Evolutionary conservation across 35 echinoderm and acorn worm species (phyloP).

Genomic region (Lytechinus pictus): DNA sequence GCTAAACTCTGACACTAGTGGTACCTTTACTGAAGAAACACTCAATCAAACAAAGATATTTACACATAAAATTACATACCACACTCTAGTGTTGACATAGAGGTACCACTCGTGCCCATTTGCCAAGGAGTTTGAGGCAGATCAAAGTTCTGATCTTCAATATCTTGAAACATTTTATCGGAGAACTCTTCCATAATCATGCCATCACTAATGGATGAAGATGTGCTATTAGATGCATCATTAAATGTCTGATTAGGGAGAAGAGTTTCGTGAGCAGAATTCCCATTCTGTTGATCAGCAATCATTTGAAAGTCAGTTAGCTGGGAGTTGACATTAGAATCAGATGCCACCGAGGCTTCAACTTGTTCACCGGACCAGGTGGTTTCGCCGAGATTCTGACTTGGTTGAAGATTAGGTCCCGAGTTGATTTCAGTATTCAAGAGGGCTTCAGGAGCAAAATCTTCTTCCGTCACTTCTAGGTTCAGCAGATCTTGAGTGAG

Average conservation of each 20-base stretch:
- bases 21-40: neutral
- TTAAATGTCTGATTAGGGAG: constrained; percentile 50
- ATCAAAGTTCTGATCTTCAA: constrained; percentile 45
- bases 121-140: constrained; percentile 52
- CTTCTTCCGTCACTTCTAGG: constrained; percentile 61
- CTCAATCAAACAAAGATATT: neutral
- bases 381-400: constrained; percentile 2
- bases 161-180: constrained; percentile 49
- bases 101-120: constrained; percentile 53
- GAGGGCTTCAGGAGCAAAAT: constrained; percentile 46
- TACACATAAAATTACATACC: constrained; percentile 38
- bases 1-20: neutral
- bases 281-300: constrained; percentile 27
- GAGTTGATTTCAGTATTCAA: constrained; percentile 31
- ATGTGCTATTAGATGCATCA: constrained; percentile 66
- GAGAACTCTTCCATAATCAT: constrained; percentile 64
- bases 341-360: neutral
- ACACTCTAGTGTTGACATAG: constrained; percentile 61
- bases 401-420: constrained; percentile 15
- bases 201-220: constrained; percentile 61
- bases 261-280: neutral
- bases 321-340: constrained; percentile 40
- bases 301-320: constrained; percentile 40
- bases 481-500: constrained; percentile 59
- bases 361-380: constrained; percentile 11